These are phyloP conservation scores for Sebastes vulpes DNA, from an alignment of 2,797 vertebrate genomes.

Conservation along the genomic window DNA sequence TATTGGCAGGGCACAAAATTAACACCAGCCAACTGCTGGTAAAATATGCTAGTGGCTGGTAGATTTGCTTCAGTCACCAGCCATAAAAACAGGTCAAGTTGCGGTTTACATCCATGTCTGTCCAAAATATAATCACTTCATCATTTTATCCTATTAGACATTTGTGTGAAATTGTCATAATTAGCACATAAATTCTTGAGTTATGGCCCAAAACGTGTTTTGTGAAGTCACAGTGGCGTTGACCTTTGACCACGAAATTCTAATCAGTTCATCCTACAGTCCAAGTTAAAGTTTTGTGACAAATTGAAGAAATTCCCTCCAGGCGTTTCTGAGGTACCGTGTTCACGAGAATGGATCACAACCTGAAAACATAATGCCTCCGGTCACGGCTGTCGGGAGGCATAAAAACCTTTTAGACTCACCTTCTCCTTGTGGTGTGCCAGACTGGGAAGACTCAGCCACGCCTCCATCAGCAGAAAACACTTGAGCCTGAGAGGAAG, in stretches of 20 bases:
- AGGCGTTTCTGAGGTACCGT: too few species aligned
- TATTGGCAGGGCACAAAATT: neutral
- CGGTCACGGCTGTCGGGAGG: too few species aligned
- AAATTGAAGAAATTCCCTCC: too few species aligned
- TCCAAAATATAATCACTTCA: neutral
- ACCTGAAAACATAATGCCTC: too few species aligned
- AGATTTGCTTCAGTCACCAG: neutral
- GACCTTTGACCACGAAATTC: neutral
- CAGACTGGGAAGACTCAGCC: slow-evolving; percentile 91
- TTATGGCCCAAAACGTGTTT: neutral
- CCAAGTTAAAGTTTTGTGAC: neutral
- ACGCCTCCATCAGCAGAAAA: slow-evolving; percentile 92
- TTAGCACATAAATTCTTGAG: neutral
- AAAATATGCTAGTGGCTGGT: neutral
- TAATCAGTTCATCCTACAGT: neutral
- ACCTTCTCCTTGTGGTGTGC: slow-evolving; percentile 94
- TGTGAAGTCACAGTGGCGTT: neutral
- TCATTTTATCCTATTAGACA: neutral
- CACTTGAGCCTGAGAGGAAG: slow-evolving; percentile 88
- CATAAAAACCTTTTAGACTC: slow-evolving; percentile 15
- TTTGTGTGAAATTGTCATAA: neutral
- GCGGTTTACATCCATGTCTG: neutral
- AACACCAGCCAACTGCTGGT: neutral
- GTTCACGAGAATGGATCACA: too few species aligned
- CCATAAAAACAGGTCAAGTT: neutral